These are phyloP conservation scores for Buceros bicornis DNA, from an alignment of 2,797 vertebrate genomes.

Conservation along the genomic window DNA sequence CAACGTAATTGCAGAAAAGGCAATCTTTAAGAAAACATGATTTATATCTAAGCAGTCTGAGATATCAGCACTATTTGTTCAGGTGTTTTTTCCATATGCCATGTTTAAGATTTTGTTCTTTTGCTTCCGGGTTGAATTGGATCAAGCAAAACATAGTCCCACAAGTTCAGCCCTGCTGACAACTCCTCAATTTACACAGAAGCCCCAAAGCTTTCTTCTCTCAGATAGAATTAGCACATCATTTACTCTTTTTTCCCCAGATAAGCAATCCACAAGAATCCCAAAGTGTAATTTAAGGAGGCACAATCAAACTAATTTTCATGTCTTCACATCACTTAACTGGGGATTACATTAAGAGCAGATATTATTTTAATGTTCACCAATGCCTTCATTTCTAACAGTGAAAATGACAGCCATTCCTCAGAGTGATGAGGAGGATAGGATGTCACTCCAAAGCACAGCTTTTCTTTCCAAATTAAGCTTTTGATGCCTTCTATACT, in stretches of 20 bases:
- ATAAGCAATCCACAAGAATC: neutral
- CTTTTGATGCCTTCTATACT: neutral
- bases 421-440: slow-evolving; percentile 10
- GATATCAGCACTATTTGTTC: neutral
- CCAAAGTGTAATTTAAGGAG: slow-evolving; percentile 48
- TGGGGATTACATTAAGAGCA: slow-evolving; percentile 11
- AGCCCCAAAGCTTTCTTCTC: neutral
- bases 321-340: slow-evolving; percentile 48
- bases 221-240: neutral
- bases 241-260: slow-evolving; percentile 29
- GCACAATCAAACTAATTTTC: slow-evolving; percentile 31
- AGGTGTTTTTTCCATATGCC: neutral
- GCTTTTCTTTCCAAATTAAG: slow-evolving; percentile 37
- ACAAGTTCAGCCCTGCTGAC: slow-evolving; percentile 37
- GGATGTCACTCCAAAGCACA: slow-evolving; percentile 14
- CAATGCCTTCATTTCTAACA: slow-evolving; percentile 21
- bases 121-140: neutral
- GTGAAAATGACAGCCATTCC: slow-evolving; percentile 42
- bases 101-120: neutral
- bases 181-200: slow-evolving; percentile 24
- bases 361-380: slow-evolving; percentile 44
- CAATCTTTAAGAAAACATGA: neutral
- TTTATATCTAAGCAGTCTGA: neutral
- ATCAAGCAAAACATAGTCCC: slow-evolving; percentile 25
- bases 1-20: neutral